Conservation (phyloP, 2,888 invertebrate genomes). For the Eumacrocentrus americanus region DNA sequence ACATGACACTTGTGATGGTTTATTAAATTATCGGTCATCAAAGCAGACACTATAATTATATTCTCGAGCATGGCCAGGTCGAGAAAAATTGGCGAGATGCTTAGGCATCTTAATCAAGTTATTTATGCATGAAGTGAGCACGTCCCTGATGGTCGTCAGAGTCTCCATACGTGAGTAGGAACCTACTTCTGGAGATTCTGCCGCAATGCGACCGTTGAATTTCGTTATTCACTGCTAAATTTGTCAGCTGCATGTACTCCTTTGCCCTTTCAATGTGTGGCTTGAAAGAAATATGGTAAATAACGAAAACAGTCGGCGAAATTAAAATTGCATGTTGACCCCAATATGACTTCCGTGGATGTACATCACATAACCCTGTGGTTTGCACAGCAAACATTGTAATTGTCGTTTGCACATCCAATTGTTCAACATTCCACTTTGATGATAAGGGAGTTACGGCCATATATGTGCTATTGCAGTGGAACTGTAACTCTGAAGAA, state of each 20-base stretch:
- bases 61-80: not conserved
- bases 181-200: constrained; percentile 19
- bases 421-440: too few species aligned
- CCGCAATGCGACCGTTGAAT: constrained; percentile 24
- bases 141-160: not conserved
- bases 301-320: not conserved
- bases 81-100: not conserved
- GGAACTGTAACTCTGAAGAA: too few species aligned
- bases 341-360: not conserved
- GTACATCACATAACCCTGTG: not conserved
- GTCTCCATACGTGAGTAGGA: constrained; percentile 1
- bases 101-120: not conserved
- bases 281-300: not conserved
- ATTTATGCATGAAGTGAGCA: constrained; percentile 10
- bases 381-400: not conserved
- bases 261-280: constrained; percentile 16
- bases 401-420: too few species aligned
- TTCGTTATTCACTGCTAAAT: constrained; percentile 10
- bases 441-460: too few species aligned
- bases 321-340: constrained; percentile 13
- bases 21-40: not conserved
- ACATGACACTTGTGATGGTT: not conserved
- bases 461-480: too few species aligned
- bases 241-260: not conserved
- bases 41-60: not conserved